These are phyloP conservation scores for Sardinella longiceps DNA, from an alignment of 2,797 vertebrate genomes.

Conservation along the genomic window DNA sequence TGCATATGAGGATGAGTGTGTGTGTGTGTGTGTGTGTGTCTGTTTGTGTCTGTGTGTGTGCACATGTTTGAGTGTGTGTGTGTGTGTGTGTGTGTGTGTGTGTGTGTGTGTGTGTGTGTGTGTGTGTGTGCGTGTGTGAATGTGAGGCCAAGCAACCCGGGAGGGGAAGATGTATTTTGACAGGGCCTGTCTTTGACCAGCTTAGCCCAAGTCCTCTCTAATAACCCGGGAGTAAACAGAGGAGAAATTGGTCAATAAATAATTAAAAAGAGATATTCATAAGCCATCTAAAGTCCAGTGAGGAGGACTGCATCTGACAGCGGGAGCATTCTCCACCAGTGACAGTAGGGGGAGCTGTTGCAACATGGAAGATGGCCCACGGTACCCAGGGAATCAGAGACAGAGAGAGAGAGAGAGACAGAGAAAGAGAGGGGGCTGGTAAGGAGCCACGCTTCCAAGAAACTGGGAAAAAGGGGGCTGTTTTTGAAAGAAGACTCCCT, in stretches of 20 bases:
- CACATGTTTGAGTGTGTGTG: background rate
- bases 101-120: too few species aligned
- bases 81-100: background rate
- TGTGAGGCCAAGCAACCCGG: constrained; percentile 2
- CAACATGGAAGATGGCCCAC: background rate
- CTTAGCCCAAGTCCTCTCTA: constrained; percentile 35
- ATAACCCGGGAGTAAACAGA: constrained; percentile 45
- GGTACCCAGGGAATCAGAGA: background rate
- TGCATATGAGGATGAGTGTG: background rate
- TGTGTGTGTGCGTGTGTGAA: too few species aligned
- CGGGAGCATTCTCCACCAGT: background rate
- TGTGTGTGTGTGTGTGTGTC: background rate
- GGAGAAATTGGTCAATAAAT: constrained; percentile 49
- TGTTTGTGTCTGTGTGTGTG: background rate
- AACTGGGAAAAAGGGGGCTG: constrained; percentile 46
- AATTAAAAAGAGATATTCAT: constrained; percentile 46
- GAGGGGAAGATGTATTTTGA: constrained; percentile 40
- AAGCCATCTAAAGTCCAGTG: constrained; percentile 39
- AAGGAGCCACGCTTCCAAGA: constrained; percentile 49
- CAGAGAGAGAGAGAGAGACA: background rate
- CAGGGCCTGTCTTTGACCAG: constrained; percentile 44
- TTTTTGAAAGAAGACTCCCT: constrained; percentile 53
- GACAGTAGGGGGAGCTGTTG: constrained; percentile 52
- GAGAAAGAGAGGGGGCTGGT: background rate
- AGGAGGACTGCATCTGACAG: constrained; percentile 11